Conservation (phyloP, 2,797 vertebrate species). For the Poecilia gillii region DNA sequence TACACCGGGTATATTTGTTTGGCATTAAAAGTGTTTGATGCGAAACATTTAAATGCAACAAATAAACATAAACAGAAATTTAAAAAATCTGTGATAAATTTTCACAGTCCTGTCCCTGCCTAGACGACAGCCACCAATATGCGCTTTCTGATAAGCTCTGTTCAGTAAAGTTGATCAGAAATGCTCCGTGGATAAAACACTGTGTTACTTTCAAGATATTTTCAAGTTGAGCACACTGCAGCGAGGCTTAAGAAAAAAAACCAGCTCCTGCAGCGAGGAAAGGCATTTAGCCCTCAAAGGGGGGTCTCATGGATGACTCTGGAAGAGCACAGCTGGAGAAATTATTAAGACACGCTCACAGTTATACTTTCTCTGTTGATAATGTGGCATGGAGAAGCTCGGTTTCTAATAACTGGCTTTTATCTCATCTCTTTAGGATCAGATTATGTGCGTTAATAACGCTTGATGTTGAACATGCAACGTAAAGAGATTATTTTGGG, state of each 20-base stretch:
- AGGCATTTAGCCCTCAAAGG: constrained; percentile 70
- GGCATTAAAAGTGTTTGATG: not conserved
- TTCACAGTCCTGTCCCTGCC: too few relatives aligned
- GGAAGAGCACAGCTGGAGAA: constrained; percentile 75
- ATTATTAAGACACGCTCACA: constrained; percentile 60
- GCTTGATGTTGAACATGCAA: constrained; percentile 38
- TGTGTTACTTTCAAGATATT: constrained; percentile 40
- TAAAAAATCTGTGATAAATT: not conserved
- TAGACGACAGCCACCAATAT: constrained; percentile 20
- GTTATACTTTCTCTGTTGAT: constrained; percentile 57
- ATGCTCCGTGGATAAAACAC: constrained; percentile 40
- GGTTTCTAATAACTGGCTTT: constrained; percentile 49
- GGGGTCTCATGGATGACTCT: constrained; percentile 67
- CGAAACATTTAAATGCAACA: not conserved
- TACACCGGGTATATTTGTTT: not conserved
- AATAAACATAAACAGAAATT: not conserved
- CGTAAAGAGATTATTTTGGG: constrained; percentile 16
- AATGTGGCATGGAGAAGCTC: constrained; percentile 52
- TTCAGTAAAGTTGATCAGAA: constrained; percentile 22
- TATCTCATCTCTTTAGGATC: constrained; percentile 46
- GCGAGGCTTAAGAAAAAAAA: constrained; percentile 47
- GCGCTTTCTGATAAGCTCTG: constrained; percentile 1
- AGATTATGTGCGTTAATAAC: constrained; percentile 56
- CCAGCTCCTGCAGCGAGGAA: constrained; percentile 65
- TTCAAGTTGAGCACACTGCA: constrained; percentile 61